These are phyloP conservation scores for Grallaria varia DNA, from an alignment of 2,113 vertebrate genomes.

Conservation along the genomic window DNA sequence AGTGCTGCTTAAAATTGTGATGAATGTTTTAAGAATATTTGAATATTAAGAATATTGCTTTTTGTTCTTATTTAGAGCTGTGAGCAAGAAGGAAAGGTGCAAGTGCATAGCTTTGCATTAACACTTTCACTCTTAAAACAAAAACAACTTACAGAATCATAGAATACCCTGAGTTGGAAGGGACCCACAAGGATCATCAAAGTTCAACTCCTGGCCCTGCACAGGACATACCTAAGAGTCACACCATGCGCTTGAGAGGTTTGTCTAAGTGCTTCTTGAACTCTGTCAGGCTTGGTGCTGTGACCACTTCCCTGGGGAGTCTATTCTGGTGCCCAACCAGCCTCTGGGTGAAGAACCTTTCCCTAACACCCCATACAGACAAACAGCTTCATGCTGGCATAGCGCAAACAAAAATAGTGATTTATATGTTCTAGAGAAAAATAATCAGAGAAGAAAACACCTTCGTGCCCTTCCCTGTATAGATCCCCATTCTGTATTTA, in stretches of 20 bases:
- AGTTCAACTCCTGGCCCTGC: background rate
- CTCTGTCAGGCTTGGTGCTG: background rate
- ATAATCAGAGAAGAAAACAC: background rate
- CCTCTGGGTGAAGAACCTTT: background rate
- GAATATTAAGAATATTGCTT: background rate
- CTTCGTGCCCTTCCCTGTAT: background rate
- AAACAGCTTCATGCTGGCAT: background rate
- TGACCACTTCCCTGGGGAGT: background rate
- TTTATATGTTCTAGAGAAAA: background rate
- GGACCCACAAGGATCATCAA: background rate
- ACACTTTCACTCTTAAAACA: background rate
- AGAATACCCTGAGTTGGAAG: background rate
- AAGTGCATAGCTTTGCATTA: background rate
- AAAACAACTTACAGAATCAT: background rate
- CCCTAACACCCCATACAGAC: background rate
- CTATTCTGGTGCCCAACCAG: background rate
- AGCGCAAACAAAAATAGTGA: background rate
- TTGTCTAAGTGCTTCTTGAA: background rate
- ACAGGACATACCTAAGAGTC: background rate
- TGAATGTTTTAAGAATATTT: background rate
- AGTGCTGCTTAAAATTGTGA: background rate
- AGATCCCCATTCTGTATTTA: background rate
- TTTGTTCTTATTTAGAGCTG: background rate
- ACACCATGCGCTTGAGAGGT: background rate
- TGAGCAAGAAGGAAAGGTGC: background rate